A percentile compares a stretch with the other conserved stretches of the same genome.
Evolutionary conservation across 2,888 invertebrate species (phyloP).

Genomic region (Lochmaea crataegi): DNA sequence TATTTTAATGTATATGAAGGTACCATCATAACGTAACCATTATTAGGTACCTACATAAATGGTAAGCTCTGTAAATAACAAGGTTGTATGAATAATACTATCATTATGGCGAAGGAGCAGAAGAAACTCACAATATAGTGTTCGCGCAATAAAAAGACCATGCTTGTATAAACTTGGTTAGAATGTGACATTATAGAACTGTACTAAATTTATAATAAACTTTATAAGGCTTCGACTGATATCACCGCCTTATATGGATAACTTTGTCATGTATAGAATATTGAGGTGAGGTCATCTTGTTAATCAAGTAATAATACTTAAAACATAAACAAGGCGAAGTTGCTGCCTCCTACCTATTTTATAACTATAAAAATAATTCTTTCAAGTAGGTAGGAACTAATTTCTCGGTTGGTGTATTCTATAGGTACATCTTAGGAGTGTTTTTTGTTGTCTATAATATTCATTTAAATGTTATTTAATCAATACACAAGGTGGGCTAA

Average conservation of each 20-base stretch:
- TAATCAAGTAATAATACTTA: slow-evolving; percentile 16
- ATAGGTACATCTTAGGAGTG: background rate
- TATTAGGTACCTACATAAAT: background rate
- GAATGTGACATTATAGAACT: background rate
- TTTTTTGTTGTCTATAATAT: background rate
- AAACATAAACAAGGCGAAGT: slow-evolving; percentile 75
- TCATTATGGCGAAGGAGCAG: background rate
- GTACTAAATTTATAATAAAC: background rate
- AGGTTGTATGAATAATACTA: background rate
- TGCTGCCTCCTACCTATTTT: background rate
- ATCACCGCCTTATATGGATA: slow-evolving; percentile 56
- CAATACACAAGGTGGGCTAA: background rate
- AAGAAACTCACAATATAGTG: background rate
- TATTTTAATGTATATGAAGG: background rate
- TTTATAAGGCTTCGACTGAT: slow-evolving; percentile 48
- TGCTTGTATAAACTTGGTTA: background rate
- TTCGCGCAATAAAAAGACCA: background rate
- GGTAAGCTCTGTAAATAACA: background rate
- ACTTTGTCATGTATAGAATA: slow-evolving; percentile 38
- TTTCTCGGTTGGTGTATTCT: background rate
- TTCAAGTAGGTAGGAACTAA: background rate
- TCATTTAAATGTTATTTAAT: background rate
- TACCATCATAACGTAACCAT: background rate
- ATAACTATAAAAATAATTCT: background rate
- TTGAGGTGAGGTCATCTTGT: slow-evolving; percentile 52